phyloP scores from a whole-genome alignment of 2,797 vertebrate genomes.

The Melopsittacus undulatus region DNA sequence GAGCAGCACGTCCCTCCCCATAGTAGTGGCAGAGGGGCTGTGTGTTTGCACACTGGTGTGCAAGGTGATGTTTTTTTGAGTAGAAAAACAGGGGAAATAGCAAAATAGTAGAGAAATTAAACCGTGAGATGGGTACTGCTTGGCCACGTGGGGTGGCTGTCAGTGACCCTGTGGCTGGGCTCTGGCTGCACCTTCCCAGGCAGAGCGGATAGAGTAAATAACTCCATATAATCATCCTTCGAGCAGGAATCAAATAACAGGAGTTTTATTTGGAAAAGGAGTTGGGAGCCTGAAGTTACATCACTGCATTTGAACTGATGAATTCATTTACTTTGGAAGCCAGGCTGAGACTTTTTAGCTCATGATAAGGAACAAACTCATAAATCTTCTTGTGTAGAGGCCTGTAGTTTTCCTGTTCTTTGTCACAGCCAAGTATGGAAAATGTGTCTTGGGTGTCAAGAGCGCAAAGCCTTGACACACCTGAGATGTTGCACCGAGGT shows the following conservation, averaged over 20 bases:
- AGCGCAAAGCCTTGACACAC: neutral
- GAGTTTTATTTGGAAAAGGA: conserved; percentile 64
- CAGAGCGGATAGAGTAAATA: neutral
- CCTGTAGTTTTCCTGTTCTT: conserved; percentile 28
- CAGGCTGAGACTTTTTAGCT: conserved; percentile 27
- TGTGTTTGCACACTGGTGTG: fast-evolving
- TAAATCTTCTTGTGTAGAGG: neutral
- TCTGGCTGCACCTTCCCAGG: neutral
- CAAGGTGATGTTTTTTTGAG: neutral
- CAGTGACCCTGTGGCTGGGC: neutral
- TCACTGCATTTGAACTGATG: conserved; percentile 30
- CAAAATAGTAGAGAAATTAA: neutral
- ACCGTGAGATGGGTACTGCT: neutral
- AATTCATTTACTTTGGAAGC: conserved; percentile 64
- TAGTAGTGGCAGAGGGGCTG: fast-evolving
- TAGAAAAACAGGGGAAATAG: neutral
- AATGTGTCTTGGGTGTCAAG: neutral
- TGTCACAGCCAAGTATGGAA: conserved; percentile 11
- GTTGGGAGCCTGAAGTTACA: conserved; percentile 42
- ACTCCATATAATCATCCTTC: conserved; percentile 2
- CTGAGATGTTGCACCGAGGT: neutral
- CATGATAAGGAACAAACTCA: conserved; percentile 43
- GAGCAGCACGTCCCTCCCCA: neutral
- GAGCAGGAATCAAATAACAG: conserved; percentile 29
- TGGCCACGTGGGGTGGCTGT: fast-evolving